Conservation (phyloP, 2,113 vertebrate species). For the Chloebia gouldiae region DNA sequence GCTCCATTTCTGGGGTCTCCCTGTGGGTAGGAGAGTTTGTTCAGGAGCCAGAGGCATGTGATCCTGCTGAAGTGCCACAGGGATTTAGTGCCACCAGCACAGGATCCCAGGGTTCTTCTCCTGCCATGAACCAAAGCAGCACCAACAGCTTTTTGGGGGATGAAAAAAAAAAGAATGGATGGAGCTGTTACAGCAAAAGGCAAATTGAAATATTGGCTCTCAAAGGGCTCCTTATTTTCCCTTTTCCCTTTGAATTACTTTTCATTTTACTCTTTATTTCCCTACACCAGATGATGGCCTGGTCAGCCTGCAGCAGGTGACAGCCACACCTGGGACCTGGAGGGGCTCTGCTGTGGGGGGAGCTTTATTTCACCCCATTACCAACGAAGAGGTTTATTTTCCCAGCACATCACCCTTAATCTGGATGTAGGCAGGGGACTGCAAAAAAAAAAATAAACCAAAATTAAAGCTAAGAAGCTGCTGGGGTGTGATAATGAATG, state of each 20-base stretch:
- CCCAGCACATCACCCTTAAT: not conserved
- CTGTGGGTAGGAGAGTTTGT: not conserved
- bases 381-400: not conserved
- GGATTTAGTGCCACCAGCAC: not conserved
- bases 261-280: not conserved
- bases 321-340: not conserved
- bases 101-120: not conserved
- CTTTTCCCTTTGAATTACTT: not conserved
- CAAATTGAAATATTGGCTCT: not conserved
- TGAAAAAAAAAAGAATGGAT: not conserved
- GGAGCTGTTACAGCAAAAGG: not conserved
- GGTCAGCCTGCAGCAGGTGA: not conserved
- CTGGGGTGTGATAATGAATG: slow-evolving; percentile 19
- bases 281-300: not conserved
- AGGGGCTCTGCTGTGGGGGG: not conserved
- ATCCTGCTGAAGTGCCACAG: not conserved
- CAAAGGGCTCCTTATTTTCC: not conserved
- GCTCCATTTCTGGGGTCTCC: not conserved
- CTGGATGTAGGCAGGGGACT: not conserved
- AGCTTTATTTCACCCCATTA: not conserved
- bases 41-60: not conserved
- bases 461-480: not conserved
- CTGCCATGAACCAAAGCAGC: not conserved
- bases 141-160: not conserved
- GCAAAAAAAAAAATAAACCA: not conserved